phyloP scores from a whole-genome alignment of 2,113 vertebrate species.

The Origma solitaria region DNA sequence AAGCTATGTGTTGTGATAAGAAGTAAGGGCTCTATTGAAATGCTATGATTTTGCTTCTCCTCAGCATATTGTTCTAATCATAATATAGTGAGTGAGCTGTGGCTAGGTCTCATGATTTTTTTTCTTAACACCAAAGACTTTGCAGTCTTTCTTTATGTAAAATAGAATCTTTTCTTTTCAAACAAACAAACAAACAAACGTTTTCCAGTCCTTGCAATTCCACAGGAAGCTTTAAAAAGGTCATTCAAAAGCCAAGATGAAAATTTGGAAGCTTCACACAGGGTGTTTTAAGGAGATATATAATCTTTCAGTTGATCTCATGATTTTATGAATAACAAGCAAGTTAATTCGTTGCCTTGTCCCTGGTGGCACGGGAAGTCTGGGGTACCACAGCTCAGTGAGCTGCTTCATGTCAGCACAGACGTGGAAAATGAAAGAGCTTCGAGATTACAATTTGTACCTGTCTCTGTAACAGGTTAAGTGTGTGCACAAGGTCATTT shows the following conservation, averaged over 20 bases:
- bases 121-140: neutral
- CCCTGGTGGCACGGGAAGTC: neutral
- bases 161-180: neutral
- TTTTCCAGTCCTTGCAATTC: neutral
- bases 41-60: neutral
- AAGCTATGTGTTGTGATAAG: neutral
- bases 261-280: neutral
- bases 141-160: neutral
- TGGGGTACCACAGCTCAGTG: neutral
- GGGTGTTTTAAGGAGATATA: neutral
- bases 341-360: neutral
- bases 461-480: constrained; percentile 25
- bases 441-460: neutral
- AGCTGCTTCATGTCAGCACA: neutral
- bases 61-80: neutral
- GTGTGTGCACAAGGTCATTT: neutral
- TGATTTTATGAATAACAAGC: neutral
- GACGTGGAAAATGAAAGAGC: neutral
- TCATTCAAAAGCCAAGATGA: neutral
- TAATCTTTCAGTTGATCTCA: neutral
- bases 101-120: neutral
- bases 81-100: neutral
- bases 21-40: neutral
- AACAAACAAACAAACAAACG: neutral
- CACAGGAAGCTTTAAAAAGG: neutral